Evolutionary conservation across 2,888 invertebrate genomes (phyloP).

Genomic region (Listrodromus nycthemerus): DNA sequence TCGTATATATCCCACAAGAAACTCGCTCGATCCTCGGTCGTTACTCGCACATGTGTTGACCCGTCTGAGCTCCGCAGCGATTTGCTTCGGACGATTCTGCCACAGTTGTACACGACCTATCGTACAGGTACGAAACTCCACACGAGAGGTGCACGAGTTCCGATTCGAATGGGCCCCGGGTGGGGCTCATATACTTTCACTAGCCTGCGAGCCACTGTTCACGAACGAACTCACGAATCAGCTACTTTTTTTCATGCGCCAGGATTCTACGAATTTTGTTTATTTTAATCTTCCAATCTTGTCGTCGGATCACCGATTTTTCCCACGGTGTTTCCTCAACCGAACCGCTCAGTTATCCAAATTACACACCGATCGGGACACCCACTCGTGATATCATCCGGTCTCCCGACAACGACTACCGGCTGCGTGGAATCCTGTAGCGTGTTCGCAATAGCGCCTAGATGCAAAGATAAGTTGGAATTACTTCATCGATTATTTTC

Average conservation of each 20-base stretch:
- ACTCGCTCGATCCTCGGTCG: constrained; percentile 44
- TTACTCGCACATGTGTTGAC: constrained; percentile 68
- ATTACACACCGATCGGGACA: constrained; percentile 20
- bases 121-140: constrained; percentile 66
- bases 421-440: constrained; percentile 26
- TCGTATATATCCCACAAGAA: constrained; percentile 18
- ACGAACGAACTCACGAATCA: constrained; percentile 37
- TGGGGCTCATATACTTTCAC: constrained; percentile 78
- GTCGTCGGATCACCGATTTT: background rate
- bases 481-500: constrained; percentile 41
- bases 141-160: constrained; percentile 74
- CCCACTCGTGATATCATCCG: constrained; percentile 41
- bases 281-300: background rate
- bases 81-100: constrained; percentile 74
- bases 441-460: constrained; percentile 30
- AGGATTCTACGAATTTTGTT: background rate
- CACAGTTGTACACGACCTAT: constrained; percentile 70
- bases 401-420: constrained; percentile 15
- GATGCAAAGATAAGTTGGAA: constrained; percentile 29
- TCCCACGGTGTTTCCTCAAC: background rate
- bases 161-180: constrained; percentile 68
- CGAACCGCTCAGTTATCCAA: background rate
- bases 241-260: constrained; percentile 6
- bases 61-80: constrained; percentile 70
- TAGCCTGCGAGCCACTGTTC: constrained; percentile 63